Evolutionary conservation across 2,113 vertebrate species (phyloP).

Genomic region (Zosterops lateralis): DNA sequence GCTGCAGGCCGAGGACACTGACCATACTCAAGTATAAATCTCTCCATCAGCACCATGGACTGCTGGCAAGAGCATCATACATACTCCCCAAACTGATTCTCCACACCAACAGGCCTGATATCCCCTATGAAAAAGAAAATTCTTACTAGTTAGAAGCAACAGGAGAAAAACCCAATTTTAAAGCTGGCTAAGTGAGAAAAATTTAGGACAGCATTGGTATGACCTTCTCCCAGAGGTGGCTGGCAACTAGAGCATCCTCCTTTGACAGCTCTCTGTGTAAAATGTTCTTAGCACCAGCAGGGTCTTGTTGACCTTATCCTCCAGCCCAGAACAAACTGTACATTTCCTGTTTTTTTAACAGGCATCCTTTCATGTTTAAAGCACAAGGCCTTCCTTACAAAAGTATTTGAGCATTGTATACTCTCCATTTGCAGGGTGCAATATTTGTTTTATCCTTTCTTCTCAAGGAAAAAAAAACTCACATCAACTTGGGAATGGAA

Average conservation of each 20-base stretch:
- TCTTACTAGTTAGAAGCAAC: not conserved
- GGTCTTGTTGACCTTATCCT: not conserved
- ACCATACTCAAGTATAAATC: conserved; percentile 61
- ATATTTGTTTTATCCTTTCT: not conserved
- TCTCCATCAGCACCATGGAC: conserved; percentile 57
- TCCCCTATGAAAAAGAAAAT: not conserved
- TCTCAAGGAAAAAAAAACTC: not conserved
- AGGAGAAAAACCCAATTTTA: not conserved
- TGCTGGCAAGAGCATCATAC: conserved; percentile 14
- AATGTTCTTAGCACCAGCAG: not conserved
- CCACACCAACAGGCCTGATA: not conserved
- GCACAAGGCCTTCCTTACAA: not conserved
- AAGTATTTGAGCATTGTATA: not conserved
- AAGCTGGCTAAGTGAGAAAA: not conserved
- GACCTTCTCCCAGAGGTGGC: not conserved
- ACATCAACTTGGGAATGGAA: not conserved
- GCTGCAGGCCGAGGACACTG: conserved; percentile 57
- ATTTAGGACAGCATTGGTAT: not conserved
- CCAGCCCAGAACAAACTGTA: not conserved
- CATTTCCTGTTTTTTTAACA: not conserved
- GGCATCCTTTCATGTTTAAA: not conserved
- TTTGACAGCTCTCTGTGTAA: not conserved
- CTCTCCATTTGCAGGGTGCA: not conserved
- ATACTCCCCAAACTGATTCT: not conserved
- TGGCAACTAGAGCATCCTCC: not conserved